Base-by-base conservation (phyloP, 2,797 vertebrate genomes). In the Rhynchonycteris naso region DNA sequence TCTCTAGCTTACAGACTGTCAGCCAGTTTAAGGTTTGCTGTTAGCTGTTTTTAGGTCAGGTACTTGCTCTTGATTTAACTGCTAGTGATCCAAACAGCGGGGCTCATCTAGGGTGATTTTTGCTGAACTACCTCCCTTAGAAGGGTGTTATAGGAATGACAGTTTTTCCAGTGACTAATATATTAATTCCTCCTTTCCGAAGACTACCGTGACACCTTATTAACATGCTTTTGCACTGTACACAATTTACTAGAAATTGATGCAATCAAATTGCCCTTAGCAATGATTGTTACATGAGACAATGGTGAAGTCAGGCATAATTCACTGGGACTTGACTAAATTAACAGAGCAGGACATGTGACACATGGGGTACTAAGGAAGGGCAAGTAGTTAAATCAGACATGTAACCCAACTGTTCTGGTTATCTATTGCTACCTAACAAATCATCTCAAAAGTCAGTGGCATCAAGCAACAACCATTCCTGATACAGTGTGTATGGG, bases 21-120 rank as follows among this genome's bases (percentile, higher is more conserved):
- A 90, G 22, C 33, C 74, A 83, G 5, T 78, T 81, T 84, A 75
- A 92, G 26, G 5, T n/a, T 10, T 72, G 35, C 38, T 69, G 2
- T 85, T 69, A 76, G 30, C 61, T 79, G 2, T 81, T 88, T 35
- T 89, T 52, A 65, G 56, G 28, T 66, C 15, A 61, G 50, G 26
- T 21, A 83, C 5, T 69, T 52, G 5, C 33, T 78, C 38, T 35
- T 72, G 28, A 85, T 78, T 93, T 95, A 93, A 84, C 54, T n/a
- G 12, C 22, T 35, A 59, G 24, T 85, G 43, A 63, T 95, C 74
- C 95, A 90, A 91, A 72, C 35, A 74, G 38, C 33, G 38, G 6
- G 10, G 33, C 2, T 92, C n/a, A 16, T 68, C 50, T 92, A 28
- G 61, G 21, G n/a, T 71, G 30, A 43, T 56, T 85, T 90, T 90